A percentile compares a stretch with the other conserved stretches of the same genome.
phyloP scores from a whole-genome alignment of 1,140 invertebrate species.

The Aphelinus certus region DNA sequence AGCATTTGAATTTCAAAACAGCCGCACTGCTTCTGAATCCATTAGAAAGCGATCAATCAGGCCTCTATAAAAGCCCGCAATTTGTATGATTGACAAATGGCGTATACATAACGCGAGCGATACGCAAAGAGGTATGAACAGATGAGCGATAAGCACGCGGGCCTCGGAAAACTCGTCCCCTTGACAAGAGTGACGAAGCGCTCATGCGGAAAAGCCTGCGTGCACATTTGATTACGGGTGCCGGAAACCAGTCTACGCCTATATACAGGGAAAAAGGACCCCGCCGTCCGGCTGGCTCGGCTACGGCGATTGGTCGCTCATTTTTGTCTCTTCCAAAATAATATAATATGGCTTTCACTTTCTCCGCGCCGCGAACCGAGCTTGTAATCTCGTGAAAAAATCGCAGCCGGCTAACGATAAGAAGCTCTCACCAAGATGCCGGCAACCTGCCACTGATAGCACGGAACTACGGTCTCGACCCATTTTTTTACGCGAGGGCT shows the following conservation, averaged over 20 bases:
- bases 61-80: no score
- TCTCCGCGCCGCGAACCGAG: constrained; percentile 41
- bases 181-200: no score
- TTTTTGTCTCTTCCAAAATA: constrained; percentile 59
- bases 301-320: constrained; percentile 48
- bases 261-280: constrained; percentile 54
- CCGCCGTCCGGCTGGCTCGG: constrained; percentile 54
- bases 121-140: no score
- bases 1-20: no score
- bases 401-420: not conserved
- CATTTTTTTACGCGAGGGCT: not conserved
- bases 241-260: constrained; percentile 56
- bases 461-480: constrained; percentile 24
- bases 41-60: no score
- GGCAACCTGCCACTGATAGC: constrained; percentile 1
- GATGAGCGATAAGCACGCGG: no score
- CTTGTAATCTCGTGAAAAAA: constrained; percentile 21
- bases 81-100: no score
- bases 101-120: no score
- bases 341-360: constrained; percentile 66
- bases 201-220: no score
- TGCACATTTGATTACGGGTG: constrained; percentile 29
- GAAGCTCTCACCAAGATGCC: constrained; percentile 19
- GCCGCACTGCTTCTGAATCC: no score
- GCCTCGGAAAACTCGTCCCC: no score